A percentile compares a stretch with the other conserved stretches of the same genome.
Conservation (phyloP, 1,140 invertebrate species). For the Drosophila santomea region DNA sequence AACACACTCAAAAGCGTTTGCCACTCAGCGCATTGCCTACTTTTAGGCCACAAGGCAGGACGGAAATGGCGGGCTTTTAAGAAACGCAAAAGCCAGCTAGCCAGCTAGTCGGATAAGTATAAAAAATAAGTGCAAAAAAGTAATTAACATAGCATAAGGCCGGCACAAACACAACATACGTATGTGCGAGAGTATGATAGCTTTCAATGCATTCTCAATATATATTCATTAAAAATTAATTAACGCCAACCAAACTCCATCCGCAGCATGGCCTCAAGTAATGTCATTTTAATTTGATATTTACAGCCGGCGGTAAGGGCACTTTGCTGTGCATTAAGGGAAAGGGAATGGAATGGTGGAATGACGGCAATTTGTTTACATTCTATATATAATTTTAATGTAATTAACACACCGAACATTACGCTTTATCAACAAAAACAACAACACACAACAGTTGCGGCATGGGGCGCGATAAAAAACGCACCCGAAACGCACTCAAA, state of each 20-base stretch:
- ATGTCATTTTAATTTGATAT: conserved; percentile 73
- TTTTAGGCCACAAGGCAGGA: conserved; percentile 14
- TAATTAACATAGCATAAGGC: conserved; percentile 29
- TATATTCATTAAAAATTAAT: conserved; percentile 77
- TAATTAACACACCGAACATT: conserved; percentile 55
- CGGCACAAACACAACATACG: not conserved
- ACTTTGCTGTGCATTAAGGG: no score
- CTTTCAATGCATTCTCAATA: conserved; percentile 71
- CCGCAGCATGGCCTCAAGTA: conserved; percentile 28
- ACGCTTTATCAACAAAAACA: conserved; percentile 3
- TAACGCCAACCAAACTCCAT: conserved; percentile 33
- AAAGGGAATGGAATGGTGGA: not conserved
- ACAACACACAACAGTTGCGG: not conserved
- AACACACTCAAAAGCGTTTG: conserved; percentile 36
- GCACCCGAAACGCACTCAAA: conserved; percentile 36
- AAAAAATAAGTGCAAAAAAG: not conserved
- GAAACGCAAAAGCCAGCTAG: conserved; percentile 1
- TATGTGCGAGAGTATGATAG: not conserved
- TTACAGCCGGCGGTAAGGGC: conserved; percentile 26
- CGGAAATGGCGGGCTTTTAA: conserved; percentile 16
- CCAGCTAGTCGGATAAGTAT: conserved; percentile 5
- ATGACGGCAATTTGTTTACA: conserved; percentile 24
- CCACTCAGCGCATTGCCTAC: conserved; percentile 31
- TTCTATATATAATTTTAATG: conserved; percentile 64
- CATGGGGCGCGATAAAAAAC: conserved; percentile 16